These are phyloP conservation scores for Himalopsyche kuldschensis DNA, from an alignment of 2,888 invertebrate species.

Conservation along the genomic window DNA sequence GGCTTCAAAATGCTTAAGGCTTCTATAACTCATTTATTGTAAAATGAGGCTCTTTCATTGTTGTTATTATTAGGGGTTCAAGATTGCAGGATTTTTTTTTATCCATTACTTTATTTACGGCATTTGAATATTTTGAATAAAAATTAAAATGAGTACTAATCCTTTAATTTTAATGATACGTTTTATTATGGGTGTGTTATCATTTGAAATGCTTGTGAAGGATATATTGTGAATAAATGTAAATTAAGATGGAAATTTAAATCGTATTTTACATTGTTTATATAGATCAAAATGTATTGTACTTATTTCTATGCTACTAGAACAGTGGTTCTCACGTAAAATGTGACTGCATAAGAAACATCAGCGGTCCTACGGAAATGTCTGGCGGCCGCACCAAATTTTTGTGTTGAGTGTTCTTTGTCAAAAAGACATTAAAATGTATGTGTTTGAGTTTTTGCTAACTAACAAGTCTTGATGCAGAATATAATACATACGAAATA, in stretches of 20 bases:
- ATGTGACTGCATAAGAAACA: too few species aligned
- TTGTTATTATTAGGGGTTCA: conserved; percentile 15
- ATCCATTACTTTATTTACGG: conserved; percentile 16
- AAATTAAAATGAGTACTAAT: background rate
- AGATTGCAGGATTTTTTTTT: background rate
- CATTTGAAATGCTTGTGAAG: background rate
- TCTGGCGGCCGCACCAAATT: too few species aligned
- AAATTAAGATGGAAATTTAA: background rate
- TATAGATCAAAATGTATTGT: background rate
- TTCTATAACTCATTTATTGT: conserved; percentile 14
- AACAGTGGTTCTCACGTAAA: too few species aligned
- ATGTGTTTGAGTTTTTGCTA: too few species aligned
- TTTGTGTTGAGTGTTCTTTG: too few species aligned
- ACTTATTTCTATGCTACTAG: background rate
- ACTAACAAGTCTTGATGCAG: too few species aligned
- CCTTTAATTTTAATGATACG: background rate
- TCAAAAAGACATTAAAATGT: too few species aligned
- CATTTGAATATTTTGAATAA: conserved; percentile 26
- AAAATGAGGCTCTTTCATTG: conserved; percentile 9
- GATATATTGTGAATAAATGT: background rate
- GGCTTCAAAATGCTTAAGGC: background rate
- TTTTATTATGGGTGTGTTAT: background rate
- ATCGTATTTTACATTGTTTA: background rate
- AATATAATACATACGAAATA: too few species aligned
- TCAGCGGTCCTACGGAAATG: too few species aligned